Conservation (phyloP, 2,797 vertebrate genomes). For the Esox lucius region DNA sequence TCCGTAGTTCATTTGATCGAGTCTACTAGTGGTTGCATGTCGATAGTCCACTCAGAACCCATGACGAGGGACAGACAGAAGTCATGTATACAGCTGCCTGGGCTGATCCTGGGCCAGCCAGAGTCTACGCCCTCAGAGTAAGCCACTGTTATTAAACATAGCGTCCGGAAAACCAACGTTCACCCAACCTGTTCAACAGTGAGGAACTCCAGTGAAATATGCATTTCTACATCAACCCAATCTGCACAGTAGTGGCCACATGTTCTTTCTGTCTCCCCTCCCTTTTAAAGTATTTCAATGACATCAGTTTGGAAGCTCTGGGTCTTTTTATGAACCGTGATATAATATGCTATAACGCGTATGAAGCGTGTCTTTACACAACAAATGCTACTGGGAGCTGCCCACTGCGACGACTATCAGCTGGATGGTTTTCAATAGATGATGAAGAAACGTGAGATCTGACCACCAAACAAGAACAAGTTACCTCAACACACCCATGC, state of each 20-base stretch:
- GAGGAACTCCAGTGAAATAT: not conserved
- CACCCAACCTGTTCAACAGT: constrained; percentile 37
- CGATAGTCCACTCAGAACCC: constrained; percentile 27
- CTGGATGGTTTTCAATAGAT: constrained; percentile 47
- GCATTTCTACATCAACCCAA: constrained; percentile 29
- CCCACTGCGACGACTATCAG: constrained; percentile 22
- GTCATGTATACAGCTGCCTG: constrained; percentile 66
- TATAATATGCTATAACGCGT: not conserved
- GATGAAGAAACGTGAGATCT: constrained; percentile 50
- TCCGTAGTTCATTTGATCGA: constrained; percentile 41
- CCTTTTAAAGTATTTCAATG: constrained; percentile 55
- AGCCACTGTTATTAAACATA: constrained; percentile 41
- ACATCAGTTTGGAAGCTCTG: constrained; percentile 78
- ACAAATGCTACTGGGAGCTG: constrained; percentile 54
- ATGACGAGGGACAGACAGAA: constrained; percentile 39
- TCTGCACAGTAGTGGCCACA: constrained; percentile 45
- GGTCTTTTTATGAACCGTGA: constrained; percentile 61
- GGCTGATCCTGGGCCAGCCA: constrained; percentile 70
- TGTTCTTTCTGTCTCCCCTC: constrained; percentile 31
- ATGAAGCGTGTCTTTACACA: constrained; percentile 54
- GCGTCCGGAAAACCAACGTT: constrained; percentile 33
- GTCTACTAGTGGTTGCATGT: constrained; percentile 36
- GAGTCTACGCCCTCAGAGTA: constrained; percentile 56
- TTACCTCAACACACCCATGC: constrained; percentile 69
- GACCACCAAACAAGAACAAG: constrained; percentile 59